Base-by-base conservation (phyloP, 2,888 invertebrate genomes). In the Oxytorus armatus region DNA sequence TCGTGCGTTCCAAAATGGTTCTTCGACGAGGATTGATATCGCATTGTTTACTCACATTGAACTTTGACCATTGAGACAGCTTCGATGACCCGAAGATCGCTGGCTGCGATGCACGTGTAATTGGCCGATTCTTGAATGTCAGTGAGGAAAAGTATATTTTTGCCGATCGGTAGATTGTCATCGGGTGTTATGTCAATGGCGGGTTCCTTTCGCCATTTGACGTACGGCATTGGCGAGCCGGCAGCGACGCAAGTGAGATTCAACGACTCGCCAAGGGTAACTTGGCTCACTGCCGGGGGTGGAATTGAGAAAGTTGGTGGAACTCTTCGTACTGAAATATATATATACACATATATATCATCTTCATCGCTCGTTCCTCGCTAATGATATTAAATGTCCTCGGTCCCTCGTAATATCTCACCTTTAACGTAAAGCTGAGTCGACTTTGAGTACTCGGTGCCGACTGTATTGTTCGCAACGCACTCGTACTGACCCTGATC, bases 401-500 rank as follows among this genome's bases (percentile, higher is more conserved):
- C 39, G 23, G n/a, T 11, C 21, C 2, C 4, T 25, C 3, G 18
- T 25, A 18, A 65, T 14, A 49, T 39, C 92, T 92, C 93, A 97
- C 97, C 96, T 96, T 97, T 98, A 81, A 99, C 98, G 92, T 98
- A 98, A 63, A 99, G 94, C 88, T 96, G 95, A 23, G 97, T 97
- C 39, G 96, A 95, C 90, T 97, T 97, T 0, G 98, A 98, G 92
- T 97, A 97, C 91, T 98, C 98, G 0, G 98, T 98, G 73, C 98
- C 99, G 77, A 97, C 95, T 2, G 96, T 94, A 92, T 98, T 99
- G 90, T 98, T 98, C 0, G 98, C 98, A 53, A 98, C 97, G 92
- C 99, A 99, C 92, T 98, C 98, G 92, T 98, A 99, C 92, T 97
- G 97, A 68, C 98, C 98, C 90, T 97, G 97, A 93, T 99, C 98